phyloP scores from a whole-genome alignment of 2,113 vertebrate genomes.

The Oriolus oriolus region DNA sequence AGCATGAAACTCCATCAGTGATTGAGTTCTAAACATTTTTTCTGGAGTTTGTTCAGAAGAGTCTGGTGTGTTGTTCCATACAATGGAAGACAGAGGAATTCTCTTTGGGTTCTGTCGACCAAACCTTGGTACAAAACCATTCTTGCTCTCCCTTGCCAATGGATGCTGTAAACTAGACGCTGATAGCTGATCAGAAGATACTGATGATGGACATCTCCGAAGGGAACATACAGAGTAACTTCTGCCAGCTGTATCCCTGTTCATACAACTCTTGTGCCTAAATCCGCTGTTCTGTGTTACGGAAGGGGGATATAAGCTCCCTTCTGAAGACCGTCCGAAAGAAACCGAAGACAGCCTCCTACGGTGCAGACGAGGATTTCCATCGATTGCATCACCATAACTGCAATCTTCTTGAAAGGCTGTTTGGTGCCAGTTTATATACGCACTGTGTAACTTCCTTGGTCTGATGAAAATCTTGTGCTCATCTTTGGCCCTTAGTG shows the following conservation, averaged over 20 bases:
- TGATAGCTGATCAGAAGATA: slow-evolving; percentile 49
- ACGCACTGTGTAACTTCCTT: slow-evolving; percentile 70
- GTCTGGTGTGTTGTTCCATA: slow-evolving; percentile 68
- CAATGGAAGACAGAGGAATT: slow-evolving; percentile 74
- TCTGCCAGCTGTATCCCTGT: slow-evolving; percentile 57
- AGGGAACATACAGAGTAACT: slow-evolving; percentile 66
- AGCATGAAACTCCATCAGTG: slow-evolving; percentile 65
- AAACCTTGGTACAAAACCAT: slow-evolving; percentile 46
- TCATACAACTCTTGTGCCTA: slow-evolving; percentile 11
- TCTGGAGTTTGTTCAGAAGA: slow-evolving; percentile 37
- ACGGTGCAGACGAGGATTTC: slow-evolving; percentile 24
- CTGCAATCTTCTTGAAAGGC: slow-evolving; percentile 33
- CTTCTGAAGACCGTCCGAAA: slow-evolving; percentile 62
- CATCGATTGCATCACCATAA: neutral
- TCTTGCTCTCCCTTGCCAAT: slow-evolving; percentile 34
- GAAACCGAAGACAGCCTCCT: slow-evolving; percentile 16
- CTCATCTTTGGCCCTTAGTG: slow-evolving; percentile 66
- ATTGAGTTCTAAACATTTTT: slow-evolving; percentile 44
- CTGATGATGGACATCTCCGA: slow-evolving; percentile 25
- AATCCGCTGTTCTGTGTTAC: slow-evolving; percentile 46
- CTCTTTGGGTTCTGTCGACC: slow-evolving; percentile 67
- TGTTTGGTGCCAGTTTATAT: slow-evolving; percentile 58
- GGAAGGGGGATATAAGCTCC: slow-evolving; percentile 64
- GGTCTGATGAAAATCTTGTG: slow-evolving; percentile 70
- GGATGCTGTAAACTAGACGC: slow-evolving; percentile 56